Evolutionary conservation across 2,113 vertebrate species (phyloP).

Genomic region (Poicephalus gulielmi): DNA sequence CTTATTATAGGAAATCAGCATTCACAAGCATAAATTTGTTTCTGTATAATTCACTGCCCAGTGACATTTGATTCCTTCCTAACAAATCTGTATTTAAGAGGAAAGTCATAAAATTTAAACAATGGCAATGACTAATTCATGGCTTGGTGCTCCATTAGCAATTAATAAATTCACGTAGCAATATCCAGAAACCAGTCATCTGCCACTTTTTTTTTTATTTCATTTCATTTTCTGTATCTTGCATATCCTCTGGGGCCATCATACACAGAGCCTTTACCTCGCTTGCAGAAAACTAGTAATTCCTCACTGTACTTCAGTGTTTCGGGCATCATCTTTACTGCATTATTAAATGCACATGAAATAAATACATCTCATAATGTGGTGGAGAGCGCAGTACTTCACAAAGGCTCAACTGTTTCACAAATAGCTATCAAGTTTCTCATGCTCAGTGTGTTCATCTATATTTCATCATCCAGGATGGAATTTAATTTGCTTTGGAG

Average conservation of each 20-base stretch:
- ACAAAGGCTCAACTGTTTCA: conserved; percentile 4
- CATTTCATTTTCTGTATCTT: conserved; percentile 59
- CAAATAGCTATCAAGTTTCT: conserved; percentile 47
- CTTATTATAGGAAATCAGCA: conserved; percentile 47
- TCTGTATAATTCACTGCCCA: conserved; percentile 52
- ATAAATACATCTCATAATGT: conserved; percentile 58
- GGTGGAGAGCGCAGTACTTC: conserved; percentile 6
- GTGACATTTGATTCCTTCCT: conserved; percentile 67
- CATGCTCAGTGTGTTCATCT: conserved; percentile 1
- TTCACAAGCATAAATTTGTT: conserved; percentile 54
- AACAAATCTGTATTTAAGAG: conserved; percentile 70
- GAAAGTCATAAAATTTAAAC: conserved; percentile 67
- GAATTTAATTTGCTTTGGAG: conserved; percentile 1
- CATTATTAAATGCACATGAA: conserved; percentile 69
- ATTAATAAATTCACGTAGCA: conserved; percentile 72
- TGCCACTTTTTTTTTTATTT: conserved; percentile 71
- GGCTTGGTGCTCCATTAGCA: conserved; percentile 63
- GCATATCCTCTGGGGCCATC: conserved; percentile 51
- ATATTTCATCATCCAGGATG: conserved; percentile 32
- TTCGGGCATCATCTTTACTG: conserved; percentile 40
- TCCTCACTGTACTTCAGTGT: conserved; percentile 54
- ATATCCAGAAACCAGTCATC: conserved; percentile 58
- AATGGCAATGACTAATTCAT: conserved; percentile 61
- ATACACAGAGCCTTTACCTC: conserved; percentile 54
- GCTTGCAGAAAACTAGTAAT: conserved; percentile 57